Evolutionary conservation across 2,888 invertebrate genomes (phyloP).

Genomic region (Eupithecia insigniata): DNA sequence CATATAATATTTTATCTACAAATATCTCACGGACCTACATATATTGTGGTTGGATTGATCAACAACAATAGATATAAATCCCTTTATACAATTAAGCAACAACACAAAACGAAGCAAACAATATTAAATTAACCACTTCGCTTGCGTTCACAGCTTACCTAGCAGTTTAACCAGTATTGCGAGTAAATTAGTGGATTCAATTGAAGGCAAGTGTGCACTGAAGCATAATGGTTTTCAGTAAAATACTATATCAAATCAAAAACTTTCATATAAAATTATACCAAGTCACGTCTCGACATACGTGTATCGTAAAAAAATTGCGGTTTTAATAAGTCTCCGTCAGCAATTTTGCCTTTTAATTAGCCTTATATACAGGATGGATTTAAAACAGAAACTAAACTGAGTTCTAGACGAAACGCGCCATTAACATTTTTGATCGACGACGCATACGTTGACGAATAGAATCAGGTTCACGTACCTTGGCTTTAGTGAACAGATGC

Average conservation of each 20-base stretch:
- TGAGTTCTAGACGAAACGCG: neutral
- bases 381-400: neutral
- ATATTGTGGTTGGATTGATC: neutral
- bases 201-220: neutral
- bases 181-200: slow-evolving; percentile 1
- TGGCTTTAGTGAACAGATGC: neutral
- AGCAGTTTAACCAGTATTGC: neutral
- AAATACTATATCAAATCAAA: neutral
- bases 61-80: neutral
- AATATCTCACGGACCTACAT: neutral
- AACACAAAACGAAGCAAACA: neutral
- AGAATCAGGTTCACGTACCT: neutral
- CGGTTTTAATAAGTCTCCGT: neutral
- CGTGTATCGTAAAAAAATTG: neutral
- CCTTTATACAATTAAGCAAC: neutral
- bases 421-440: no score
- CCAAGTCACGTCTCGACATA: neutral
- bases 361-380: neutral
- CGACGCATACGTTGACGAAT: neutral
- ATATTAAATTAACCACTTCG: neutral
- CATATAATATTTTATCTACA: neutral
- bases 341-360: neutral
- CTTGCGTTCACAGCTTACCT: neutral
- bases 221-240: neutral
- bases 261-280: neutral